Base-by-base conservation (phyloP, 1,140 invertebrate species). In the Protaetia brevitarsis region DNA sequence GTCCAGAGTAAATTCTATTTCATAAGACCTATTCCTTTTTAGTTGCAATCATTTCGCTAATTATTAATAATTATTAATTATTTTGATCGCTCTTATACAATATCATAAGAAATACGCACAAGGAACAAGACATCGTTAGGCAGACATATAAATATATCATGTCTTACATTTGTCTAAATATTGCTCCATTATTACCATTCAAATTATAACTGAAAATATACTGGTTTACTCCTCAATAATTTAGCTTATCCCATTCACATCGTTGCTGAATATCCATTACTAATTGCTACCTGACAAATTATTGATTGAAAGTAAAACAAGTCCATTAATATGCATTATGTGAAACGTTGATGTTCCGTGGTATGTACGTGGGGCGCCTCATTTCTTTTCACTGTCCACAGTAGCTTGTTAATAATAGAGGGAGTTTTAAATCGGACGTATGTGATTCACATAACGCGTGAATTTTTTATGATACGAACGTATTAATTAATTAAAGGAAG, bases 251-350 rank as follows among this genome's bases (percentile, higher is more conserved):
- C 41, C 41, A 51, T 51, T 51, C 41, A 51, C 26, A 51, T 6
- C 26, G 26, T 51, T 51, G 41, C 13, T 51, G 19, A 51, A 4
- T 51, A 51, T 51, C 41, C 21, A 19, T 51, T 51, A 51, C 41
- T 51, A 51, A 51, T 51, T 51, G 41, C 41, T 51, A 23, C 41
- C 41, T 51, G 41, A 51, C 41, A 51, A 51, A 51, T 51, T 51
- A 51, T 51, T 23, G 41, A 51, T 51, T 51, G 41, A 8, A 51
- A 23, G 41, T 23, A 51, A 51, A 51, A 19, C 16, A 19, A 23
- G 41, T 51, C 26, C 41, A 51, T 51, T 19, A 51, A 51, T 51
- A 51, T 51, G 41, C 6, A 51, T 51, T 51, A 51, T 51, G 41
- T 51, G 41, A 51, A 51, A 51, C 41, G 26, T 16, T 7, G 41